Base-by-base conservation (phyloP, 2,113 vertebrate species). In the Perca fluviatilis region DNA sequence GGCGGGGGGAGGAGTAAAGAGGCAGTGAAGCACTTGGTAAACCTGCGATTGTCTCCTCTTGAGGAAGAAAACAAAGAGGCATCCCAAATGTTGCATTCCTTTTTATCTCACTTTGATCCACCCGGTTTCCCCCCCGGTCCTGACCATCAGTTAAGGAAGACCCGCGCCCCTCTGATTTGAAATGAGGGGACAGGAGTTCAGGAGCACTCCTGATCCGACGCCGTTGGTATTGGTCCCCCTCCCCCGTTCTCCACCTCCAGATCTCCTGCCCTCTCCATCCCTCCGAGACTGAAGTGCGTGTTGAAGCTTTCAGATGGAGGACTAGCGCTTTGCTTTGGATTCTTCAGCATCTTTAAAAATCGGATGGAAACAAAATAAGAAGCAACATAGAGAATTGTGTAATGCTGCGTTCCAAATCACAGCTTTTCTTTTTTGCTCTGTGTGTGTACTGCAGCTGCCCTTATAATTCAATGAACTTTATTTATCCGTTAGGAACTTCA, bases 281-380 rank as follows among this genome's bases (percentile, higher is more conserved):
- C 78, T 83, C 87, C 79, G 81, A 88, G 86, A 85, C 69, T 73
- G 77, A 86, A 84, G 87, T 86, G 74, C 84, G 50, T 81, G 83
- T 86, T 46, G 67, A 81, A 77, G 78, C 60, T 74, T 83, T 67
- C 47, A 40, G 60, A 19, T 62, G 33, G 74, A 36, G 23, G 74
- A 30, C 78, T 96, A 96, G 65, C 89, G 94, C 82, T 95, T 95
- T 18, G 75, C 86, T 91, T 95, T 96, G 64, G 93, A n/a, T 23
- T 94, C 93, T 53, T 95, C 94, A 0, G 73, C 88, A 58, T 95
- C 94, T 94, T 91, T 94, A 43, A 43, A 40, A 43, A 30, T 90
- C 92, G 67, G 57, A 51, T 3, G 51, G 14, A 1, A 19, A 21
- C 3, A 56, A 30, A 67, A 66, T 1, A 25, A 63, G 21, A 14